A percentile compares a stretch with the other conserved stretches of the same genome.
These are phyloP conservation scores for Prochilodus magdalenae DNA, from an alignment of 2,113 vertebrate species.

Conservation along the genomic window DNA sequence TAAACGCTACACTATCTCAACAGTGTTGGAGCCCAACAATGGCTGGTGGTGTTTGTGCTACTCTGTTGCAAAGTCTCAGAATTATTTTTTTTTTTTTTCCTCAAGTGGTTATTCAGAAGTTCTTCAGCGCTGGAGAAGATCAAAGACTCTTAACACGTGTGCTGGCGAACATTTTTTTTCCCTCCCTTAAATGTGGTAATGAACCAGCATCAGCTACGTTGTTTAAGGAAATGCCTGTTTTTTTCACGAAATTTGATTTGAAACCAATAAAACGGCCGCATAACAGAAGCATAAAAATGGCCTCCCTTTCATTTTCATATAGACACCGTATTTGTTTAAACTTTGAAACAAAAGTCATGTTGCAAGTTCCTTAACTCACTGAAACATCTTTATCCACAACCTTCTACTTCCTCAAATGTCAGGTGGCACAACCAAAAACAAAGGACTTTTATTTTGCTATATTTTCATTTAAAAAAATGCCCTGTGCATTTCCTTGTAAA, in stretches of 20 bases:
- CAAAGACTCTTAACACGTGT: not conserved
- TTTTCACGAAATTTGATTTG: not conserved
- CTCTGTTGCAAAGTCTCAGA: slow-evolving; percentile 17
- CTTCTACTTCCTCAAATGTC: too few species aligned
- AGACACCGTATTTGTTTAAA: too few species aligned
- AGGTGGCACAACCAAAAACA: too few species aligned
- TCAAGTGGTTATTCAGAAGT: slow-evolving; percentile 29
- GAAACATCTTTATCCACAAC: too few species aligned
- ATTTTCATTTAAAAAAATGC: too few species aligned
- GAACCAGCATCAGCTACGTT: not conserved
- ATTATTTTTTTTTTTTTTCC: slow-evolving; percentile 3
- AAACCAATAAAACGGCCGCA: too few species aligned
- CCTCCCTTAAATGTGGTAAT: not conserved
- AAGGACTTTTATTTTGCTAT: too few species aligned
- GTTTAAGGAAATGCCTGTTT: not conserved
- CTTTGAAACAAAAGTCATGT: too few species aligned
- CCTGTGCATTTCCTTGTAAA: too few species aligned
- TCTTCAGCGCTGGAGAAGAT: not conserved
- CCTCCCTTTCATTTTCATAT: too few species aligned
- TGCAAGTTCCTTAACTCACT: too few species aligned
- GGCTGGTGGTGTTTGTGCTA: not conserved
- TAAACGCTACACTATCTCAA: slow-evolving; percentile 56
- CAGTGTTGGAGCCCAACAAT: slow-evolving; percentile 23
- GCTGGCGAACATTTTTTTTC: not conserved
- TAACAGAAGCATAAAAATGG: too few species aligned